phyloP scores from a whole-genome alignment of 2,113 vertebrate species.

The Tonatia bakeri region DNA sequence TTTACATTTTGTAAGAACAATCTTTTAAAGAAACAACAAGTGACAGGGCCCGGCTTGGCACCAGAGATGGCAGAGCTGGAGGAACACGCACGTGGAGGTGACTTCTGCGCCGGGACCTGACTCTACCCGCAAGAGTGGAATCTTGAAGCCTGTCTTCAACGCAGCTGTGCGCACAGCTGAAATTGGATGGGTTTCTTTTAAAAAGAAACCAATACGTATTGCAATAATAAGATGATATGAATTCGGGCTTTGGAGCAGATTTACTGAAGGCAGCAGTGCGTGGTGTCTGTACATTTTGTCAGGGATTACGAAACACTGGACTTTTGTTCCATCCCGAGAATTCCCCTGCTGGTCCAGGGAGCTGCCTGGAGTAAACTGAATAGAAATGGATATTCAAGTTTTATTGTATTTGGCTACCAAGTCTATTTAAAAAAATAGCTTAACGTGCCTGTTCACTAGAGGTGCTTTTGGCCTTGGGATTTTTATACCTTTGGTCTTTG shows the following conservation, averaged over 20 bases:
- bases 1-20: neutral
- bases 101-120: neutral
- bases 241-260: neutral
- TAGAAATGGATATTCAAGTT: constrained; percentile 43
- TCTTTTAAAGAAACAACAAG: neutral
- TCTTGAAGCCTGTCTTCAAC: neutral
- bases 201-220: neutral
- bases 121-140: neutral
- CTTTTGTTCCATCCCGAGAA: neutral
- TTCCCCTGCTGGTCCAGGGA: neutral
- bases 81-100: neutral
- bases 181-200: neutral
- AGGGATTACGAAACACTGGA: neutral
- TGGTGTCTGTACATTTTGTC: neutral
- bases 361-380: neutral
- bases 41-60: neutral
- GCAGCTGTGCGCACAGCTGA: neutral
- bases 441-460: constrained; percentile 10
- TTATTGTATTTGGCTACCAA: constrained; percentile 61
- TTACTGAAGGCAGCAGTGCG: constrained; percentile 13
- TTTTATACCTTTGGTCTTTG: constrained; percentile 71
- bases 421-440: constrained; percentile 47
- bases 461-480: constrained; percentile 52
- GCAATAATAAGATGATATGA: constrained; percentile 5
- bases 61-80: neutral